Percentiles rank a stretch among this genome's conserved stretches.
These are phyloP conservation scores for Antheraea yamamai DNA, from an alignment of 2,888 invertebrate species.

Conservation along the genomic window DNA sequence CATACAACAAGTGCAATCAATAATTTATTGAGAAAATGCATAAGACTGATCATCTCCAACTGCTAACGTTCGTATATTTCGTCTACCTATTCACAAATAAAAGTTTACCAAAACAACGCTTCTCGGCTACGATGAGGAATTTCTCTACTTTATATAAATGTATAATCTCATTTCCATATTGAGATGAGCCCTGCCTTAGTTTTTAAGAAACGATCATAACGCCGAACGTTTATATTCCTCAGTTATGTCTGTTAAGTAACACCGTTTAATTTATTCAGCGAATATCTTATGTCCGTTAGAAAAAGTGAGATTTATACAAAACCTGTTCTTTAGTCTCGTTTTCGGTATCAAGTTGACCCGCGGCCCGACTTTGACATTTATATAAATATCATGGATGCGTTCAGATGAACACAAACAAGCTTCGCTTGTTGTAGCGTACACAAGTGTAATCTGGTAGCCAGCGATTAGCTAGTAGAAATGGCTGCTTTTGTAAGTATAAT, in stretches of 20 bases:
- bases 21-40: too few species aligned
- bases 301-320: slow-evolving; percentile 60
- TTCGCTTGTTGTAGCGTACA: slow-evolving; percentile 65
- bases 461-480: slow-evolving; percentile 79
- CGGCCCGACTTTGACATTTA: slow-evolving; percentile 52
- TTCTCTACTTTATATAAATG: background rate
- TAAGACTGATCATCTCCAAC: too few species aligned
- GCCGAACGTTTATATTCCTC: slow-evolving; percentile 41
- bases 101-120: background rate
- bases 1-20: too few species aligned
- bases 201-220: slow-evolving; percentile 40
- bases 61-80: background rate
- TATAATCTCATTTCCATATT: slow-evolving; percentile 34
- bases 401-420: slow-evolving; percentile 68
- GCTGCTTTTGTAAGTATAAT: slow-evolving; percentile 74
- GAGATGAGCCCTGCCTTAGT: slow-evolving; percentile 20
- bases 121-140: background rate
- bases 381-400: slow-evolving; percentile 74
- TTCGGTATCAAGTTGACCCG: slow-evolving; percentile 52
- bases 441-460: slow-evolving; percentile 66
- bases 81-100: background rate
- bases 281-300: slow-evolving; percentile 64
- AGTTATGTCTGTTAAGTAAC: slow-evolving; percentile 63
- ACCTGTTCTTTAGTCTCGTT: slow-evolving; percentile 66
- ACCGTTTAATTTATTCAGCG: slow-evolving; percentile 61